Evolutionary conservation across 2,888 invertebrate genomes (phyloP), one percentile per base, ranked within the genome.

Genomic region (Tipula helvola): DNA sequence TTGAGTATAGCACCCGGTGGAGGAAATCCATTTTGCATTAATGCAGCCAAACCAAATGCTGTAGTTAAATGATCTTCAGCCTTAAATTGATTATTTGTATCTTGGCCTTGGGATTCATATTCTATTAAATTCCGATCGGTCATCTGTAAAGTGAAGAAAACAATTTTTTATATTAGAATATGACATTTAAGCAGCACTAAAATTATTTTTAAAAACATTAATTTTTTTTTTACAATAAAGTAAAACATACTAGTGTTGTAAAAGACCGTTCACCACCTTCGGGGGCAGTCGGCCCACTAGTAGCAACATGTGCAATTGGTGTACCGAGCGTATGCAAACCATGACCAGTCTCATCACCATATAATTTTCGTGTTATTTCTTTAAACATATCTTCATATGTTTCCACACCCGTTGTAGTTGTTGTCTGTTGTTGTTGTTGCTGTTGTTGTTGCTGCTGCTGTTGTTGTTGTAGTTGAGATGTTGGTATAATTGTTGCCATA

Each of bases 301-400:
- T 91, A 88, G 91, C 91, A 89, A 91, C 90, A 89, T 91, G 91
- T 88, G 91, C 92, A 89, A 92, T 91, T 88, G 91, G 92, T 88
- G 92, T 91, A 87, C 91, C 91, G 88, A 91, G 90, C 87, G 92
- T 91, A 88, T 92, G 92, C 88, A 92, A 90, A 89, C 91, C 91
- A 91, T 92, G 91, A 88, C 91, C 92, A 90, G 92, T 91, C 91
- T 97, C 97, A 91, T 97, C 96, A 88, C 97, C 97, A 92, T 97
- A 97, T 89, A 97, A 93, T 93, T 97, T 97, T 91, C 96, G 94
- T 88, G 97, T 97, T 90, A 97, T 97, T 93, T 97, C 97, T 92
- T 97, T 97, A 88, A 93, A 92, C 93, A 93, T 91, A 92, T 93
- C 91, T 92, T 93, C 91, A 90, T 91, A 92, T 88, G 91, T 90